Conservation (phyloP, 1,140 invertebrate genomes). For the Palaemon carinicauda region DNA sequence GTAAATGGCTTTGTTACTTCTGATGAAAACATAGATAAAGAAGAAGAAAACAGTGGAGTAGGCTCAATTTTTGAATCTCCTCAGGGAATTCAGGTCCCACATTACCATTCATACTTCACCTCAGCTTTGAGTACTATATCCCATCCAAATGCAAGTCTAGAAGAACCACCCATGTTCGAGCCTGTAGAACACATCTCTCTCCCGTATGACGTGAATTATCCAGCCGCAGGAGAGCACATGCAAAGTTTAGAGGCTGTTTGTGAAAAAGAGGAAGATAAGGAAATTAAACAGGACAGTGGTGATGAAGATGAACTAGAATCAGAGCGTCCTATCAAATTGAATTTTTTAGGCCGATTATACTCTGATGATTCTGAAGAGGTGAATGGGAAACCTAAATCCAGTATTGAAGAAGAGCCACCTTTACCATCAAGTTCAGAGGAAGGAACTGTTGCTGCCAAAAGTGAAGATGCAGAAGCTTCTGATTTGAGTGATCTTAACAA, state of each 20-base stretch:
- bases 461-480: not conserved
- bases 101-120: constrained; percentile 48
- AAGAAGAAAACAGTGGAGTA: not conserved
- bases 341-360: constrained; percentile 32
- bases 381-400: not conserved
- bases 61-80: constrained; percentile 5
- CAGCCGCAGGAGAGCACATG: constrained; percentile 15
- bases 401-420: not conserved
- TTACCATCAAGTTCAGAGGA: constrained; percentile 21
- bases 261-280: not conserved
- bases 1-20: not conserved
- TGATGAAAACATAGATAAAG: not conserved
- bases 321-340: constrained; percentile 37
- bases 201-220: constrained; percentile 43
- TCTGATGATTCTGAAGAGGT: constrained; percentile 34
- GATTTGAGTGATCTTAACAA: not conserved
- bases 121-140: constrained; percentile 40
- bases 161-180: constrained; percentile 13
- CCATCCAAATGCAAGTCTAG: constrained; percentile 37
- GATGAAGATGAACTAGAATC: constrained; percentile 16
- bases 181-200: constrained; percentile 47
- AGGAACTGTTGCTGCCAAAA: not conserved
- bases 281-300: constrained; percentile 21
- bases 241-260: constrained; percentile 22
- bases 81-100: constrained; percentile 34